Evolutionary conservation across 2,888 invertebrate species (phyloP).

Genomic region (Candidula unifasciata): DNA sequence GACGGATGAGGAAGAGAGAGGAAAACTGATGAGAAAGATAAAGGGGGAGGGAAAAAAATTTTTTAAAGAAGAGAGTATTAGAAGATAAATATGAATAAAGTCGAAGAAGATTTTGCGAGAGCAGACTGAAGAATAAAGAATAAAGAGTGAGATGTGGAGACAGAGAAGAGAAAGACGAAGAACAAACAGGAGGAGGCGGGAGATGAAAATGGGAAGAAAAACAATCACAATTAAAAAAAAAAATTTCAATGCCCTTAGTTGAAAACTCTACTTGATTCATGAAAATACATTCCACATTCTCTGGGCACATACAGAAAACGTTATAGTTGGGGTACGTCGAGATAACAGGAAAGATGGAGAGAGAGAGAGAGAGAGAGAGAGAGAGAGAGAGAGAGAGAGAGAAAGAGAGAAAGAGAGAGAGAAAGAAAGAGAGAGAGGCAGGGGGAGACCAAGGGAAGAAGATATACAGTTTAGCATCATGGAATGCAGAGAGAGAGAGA

Average conservation of each 20-base stretch:
- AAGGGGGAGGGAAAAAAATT: background rate
- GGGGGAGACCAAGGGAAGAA: no score
- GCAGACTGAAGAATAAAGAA: background rate
- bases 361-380: constrained; percentile 35
- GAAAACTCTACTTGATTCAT: no score
- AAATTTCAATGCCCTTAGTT: no score
- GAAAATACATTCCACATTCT: no score
- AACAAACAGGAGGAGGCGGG: background rate
- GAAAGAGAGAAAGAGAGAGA: constrained; percentile 26
- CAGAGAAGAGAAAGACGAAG: background rate
- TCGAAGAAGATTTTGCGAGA: no score
- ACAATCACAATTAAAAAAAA: no score
- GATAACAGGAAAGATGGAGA: constrained; percentile 7
- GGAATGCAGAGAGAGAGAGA: no score
- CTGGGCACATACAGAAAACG: no score
- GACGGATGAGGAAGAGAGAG: constrained; percentile 13
- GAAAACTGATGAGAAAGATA: background rate
- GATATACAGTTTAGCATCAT: no score
- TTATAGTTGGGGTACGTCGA: background rate
- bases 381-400: constrained; percentile 25
- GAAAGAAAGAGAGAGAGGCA: no score
- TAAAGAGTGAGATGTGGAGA: background rate
- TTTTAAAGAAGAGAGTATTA: no score
- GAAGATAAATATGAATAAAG: no score
- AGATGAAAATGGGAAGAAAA: background rate